Percentiles rank a stretch among this genome's conserved stretches.
phyloP scores from a whole-genome alignment of 2,888 invertebrate species.

The Plagodis pulveraria region DNA sequence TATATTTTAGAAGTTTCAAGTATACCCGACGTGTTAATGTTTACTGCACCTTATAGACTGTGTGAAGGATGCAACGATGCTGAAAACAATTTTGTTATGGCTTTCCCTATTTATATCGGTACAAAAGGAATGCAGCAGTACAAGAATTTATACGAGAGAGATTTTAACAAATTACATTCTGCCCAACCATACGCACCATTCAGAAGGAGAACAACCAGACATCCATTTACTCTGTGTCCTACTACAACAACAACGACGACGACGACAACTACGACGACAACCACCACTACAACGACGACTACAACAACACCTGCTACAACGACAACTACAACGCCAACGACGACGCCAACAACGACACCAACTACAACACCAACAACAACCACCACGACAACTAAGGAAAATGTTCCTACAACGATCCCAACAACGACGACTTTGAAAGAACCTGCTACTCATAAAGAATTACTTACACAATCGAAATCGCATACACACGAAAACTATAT shows the following conservation, averaged over 20 bases:
- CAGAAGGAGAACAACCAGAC: slow-evolving; percentile 23
- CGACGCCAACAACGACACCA: slow-evolving; percentile 3
- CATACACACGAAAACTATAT: not conserved
- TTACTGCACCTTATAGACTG: slow-evolving; percentile 71
- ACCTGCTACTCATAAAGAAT: not conserved
- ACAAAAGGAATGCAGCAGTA: slow-evolving; percentile 46
- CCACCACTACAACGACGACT: not conserved
- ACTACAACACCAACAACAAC: not conserved
- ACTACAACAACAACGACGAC: slow-evolving; percentile 1
- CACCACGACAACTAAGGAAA: not conserved
- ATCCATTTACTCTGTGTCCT: slow-evolving; percentile 13
- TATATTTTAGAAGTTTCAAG: slow-evolving; percentile 57
- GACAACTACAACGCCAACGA: not conserved
- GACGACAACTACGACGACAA: slow-evolving; percentile 3
- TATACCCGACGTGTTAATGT: slow-evolving; percentile 55
- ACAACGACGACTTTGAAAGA: not conserved
- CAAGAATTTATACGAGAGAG: slow-evolving; percentile 47
- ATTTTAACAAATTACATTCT: slow-evolving; percentile 41
- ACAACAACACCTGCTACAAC: not conserved
- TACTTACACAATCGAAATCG: not conserved
- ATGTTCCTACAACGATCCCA: not conserved
- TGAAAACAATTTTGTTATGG: slow-evolving; percentile 48
- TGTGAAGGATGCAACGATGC: slow-evolving; percentile 53
- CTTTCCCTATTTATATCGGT: slow-evolving; percentile 66
- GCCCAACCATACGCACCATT: slow-evolving; percentile 50